Evolutionary conservation across 2,888 invertebrate species (phyloP).

Genomic region (Shargacucullia verbasci): DNA sequence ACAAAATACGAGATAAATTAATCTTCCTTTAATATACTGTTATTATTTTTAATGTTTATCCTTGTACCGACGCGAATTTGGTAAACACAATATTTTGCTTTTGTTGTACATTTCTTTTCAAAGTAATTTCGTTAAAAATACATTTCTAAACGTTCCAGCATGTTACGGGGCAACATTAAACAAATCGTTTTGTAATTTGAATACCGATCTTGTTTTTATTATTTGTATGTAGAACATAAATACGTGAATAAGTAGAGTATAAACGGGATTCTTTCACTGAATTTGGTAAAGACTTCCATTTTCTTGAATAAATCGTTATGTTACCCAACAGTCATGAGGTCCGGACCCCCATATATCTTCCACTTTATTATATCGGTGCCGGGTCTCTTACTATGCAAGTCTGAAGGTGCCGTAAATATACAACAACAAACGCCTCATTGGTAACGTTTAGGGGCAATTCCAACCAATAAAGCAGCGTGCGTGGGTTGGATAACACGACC

Average conservation of each 20-base stretch:
- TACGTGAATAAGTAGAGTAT: slow-evolving; percentile 26
- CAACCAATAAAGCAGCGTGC: slow-evolving; percentile 84
- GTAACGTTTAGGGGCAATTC: slow-evolving; percentile 88
- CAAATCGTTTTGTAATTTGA: slow-evolving; percentile 47
- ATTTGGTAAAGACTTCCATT: slow-evolving; percentile 63
- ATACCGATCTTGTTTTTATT: slow-evolving; percentile 28
- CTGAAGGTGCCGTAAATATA: slow-evolving; percentile 82
- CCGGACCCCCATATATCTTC: slow-evolving; percentile 73
- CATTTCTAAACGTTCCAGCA: slow-evolving; percentile 26
- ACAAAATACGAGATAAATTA: slow-evolving; percentile 28
- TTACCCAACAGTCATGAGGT: slow-evolving; percentile 60
- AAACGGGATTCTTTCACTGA: slow-evolving; percentile 58
- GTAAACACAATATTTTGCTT: slow-evolving; percentile 42
- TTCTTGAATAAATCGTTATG: slow-evolving; percentile 62
- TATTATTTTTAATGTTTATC: slow-evolving; percentile 47
- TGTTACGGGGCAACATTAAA: slow-evolving; percentile 24
- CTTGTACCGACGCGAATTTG: slow-evolving; percentile 30
- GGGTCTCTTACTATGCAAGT: slow-evolving; percentile 71
- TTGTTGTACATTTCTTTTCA: slow-evolving; percentile 31
- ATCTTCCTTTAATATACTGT: slow-evolving; percentile 38
- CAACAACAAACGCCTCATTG: slow-evolving; percentile 85
- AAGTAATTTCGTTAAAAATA: slow-evolving; percentile 50
- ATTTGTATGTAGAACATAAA: slow-evolving; percentile 22
- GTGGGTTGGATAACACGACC: slow-evolving; percentile 79
- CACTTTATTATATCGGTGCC: slow-evolving; percentile 76